Base-by-base conservation (phyloP, 1,140 invertebrate species). In the Ylistrum balloti region DNA sequence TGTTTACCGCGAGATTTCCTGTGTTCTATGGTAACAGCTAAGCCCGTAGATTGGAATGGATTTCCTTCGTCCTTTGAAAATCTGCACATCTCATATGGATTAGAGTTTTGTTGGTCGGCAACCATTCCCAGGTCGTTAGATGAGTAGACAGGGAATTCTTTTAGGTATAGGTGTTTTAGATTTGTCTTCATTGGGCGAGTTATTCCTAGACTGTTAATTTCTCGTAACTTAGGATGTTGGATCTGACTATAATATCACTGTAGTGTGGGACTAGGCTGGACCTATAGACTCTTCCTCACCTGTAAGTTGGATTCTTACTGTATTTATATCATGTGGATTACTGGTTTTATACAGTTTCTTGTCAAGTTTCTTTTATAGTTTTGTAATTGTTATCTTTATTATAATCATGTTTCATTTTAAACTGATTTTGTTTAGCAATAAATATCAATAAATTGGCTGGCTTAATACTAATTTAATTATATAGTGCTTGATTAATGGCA, bases 81-180 rank as follows among this genome's bases (percentile, higher is more conserved):
- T 74, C 56, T 74, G 56, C 56, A 74, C 56, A 74, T 74, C 56
- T 74, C 56, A 28, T 74, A 74, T 28, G 56, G 56, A 74, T 74
- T 74, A 74, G 56, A n/a, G 15, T 74, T 74, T 74, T 74, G 56
- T 74, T 74, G 56, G 56, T 74, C 56, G 56, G 56, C 56, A 74
- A 74, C 56, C 56, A 74, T 74, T 74, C 56, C 56, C 56, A 17
- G 56, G 56, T 74, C n/a, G 56, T 74, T 28, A 74, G 56, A 74
- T 28, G n/a, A 28, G 56, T 74, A 28, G 56, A 74, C 56, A 74
- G 56, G 28, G 56, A 74, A 74, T 74, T 74, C 56, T 74, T 74
- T 74, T 74, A 74, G 56, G 5, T 74, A 74, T n/a, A 28, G 56
- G 56, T 74, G 56, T 74, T 74, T 74, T 74, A 74, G 56, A n/a